A percentile compares a stretch with the other conserved stretches of the same genome.
These are phyloP conservation scores for Myopa testacea DNA, from an alignment of 2,888 invertebrate genomes.

Conservation along the genomic window DNA sequence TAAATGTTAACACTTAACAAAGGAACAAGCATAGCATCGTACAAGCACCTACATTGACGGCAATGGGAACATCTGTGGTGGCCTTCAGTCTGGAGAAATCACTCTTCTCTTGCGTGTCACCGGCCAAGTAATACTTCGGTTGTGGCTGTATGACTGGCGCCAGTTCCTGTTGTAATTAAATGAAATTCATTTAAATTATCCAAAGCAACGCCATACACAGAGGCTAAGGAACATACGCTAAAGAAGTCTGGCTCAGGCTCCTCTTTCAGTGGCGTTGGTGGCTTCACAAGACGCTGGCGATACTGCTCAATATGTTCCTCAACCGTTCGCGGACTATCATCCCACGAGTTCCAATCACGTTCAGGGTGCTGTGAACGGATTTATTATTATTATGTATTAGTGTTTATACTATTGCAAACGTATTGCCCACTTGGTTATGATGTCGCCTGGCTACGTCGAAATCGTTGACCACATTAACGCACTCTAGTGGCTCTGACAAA, in stretches of 20 bases:
- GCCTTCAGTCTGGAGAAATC: conserved; percentile 70
- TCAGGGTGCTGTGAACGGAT: conserved; percentile 51
- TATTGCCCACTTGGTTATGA: conserved; percentile 38
- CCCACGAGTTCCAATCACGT: conserved; percentile 74
- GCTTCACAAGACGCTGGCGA: conserved; percentile 70
- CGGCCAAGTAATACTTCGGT: conserved; percentile 71
- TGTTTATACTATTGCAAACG: background rate
- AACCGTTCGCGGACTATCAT: conserved; percentile 71
- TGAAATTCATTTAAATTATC: background rate
- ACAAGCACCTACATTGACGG: conserved; percentile 61
- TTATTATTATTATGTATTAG: conserved; percentile 44
- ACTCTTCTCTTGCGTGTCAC: conserved; percentile 57
- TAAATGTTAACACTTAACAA: conserved; percentile 37
- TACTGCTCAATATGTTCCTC: conserved; percentile 77
- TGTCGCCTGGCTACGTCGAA: conserved; percentile 34
- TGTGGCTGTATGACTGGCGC: conserved; percentile 74
- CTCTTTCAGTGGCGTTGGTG: conserved; percentile 65
- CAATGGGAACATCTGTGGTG: conserved; percentile 68
- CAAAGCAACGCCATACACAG: background rate
- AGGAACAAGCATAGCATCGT: background rate
- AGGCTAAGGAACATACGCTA: conserved; percentile 69
- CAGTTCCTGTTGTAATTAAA: conserved; percentile 70
- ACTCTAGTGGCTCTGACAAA: conserved; percentile 70
- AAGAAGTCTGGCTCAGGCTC: conserved; percentile 72
- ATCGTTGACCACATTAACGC: conserved; percentile 69